Base-by-base conservation (phyloP, 2,113 vertebrate genomes). In the Australoheros scitulus region DNA sequence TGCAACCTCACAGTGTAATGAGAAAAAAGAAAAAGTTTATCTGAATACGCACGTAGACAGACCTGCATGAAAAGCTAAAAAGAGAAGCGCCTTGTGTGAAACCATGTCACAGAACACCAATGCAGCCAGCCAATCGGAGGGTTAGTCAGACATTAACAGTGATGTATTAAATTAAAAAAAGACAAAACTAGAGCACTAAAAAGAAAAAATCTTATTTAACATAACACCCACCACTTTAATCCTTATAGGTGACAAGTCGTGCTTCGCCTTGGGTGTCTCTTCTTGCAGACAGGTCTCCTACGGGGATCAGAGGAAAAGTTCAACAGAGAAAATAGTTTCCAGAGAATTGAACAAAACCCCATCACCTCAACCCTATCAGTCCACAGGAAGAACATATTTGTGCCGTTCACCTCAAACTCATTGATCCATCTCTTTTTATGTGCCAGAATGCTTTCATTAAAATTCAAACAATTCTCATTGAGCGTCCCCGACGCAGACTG, bases 221-320 rank as follows among this genome's bases (percentile, higher is more conserved):
- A 72, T 36, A 64, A 59, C 60, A 92, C 94, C 75, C 80, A 96
- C 94, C 94, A 95, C 93, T 82, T 96, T 95, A 80, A 96, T 94
- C 89, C 85, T 88, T 87, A 95, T 96, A 26, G 96, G 95, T 36
- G 96, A 96, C 74, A 95, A 90, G 87, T 96, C 96, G 26, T 89
- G 92, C 76, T 88, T 95, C 11, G 88, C 92, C 63, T 93, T 95
- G 56, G 88, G 86, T 61, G 87, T 81, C 15, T 93, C 91, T 24
- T 95, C 94, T 64, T 95, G 94, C 60, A 95, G 92, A 94, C 94
- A 95, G 4, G 93, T 96, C 87, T 96, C 95, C 95, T 96, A 61
- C 1, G 57, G 84, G 17, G 84, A 43, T 55, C 41, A 88, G 17
- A 91, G 13, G 13, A 11, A 38, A 82, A 63, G 24, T 76, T 81